Conservation (phyloP, 2,888 invertebrate genomes). For the Cremastinae sp. region DNA sequence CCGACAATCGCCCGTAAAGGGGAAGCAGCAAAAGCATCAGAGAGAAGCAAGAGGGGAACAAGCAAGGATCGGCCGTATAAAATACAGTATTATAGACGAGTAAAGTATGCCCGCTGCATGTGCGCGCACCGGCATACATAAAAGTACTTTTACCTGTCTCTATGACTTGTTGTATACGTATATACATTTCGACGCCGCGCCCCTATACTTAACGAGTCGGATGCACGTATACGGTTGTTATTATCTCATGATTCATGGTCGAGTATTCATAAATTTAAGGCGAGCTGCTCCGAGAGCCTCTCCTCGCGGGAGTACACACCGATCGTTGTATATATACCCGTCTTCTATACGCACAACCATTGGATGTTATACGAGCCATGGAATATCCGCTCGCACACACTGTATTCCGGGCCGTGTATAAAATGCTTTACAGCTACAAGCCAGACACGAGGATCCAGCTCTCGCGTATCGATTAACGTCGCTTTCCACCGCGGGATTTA, state of each 20-base stretch:
- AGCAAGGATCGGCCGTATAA: constrained; percentile 60
- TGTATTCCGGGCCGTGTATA: constrained; percentile 18
- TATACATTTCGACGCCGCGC: constrained; percentile 49
- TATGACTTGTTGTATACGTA: constrained; percentile 24
- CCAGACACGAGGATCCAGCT: constrained; percentile 59
- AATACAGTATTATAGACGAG: constrained; percentile 44
- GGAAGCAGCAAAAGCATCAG: neutral
- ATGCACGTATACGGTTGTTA: constrained; percentile 69
- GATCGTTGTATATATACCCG: constrained; percentile 26
- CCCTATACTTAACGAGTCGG: constrained; percentile 61
- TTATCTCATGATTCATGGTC: constrained; percentile 77
- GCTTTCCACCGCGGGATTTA: constrained; percentile 74
- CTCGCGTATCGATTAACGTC: constrained; percentile 79
- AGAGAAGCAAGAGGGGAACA: neutral
- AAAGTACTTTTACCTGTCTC: constrained; percentile 25
- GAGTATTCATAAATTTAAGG: constrained; percentile 76
- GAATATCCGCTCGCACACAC: constrained; percentile 1
- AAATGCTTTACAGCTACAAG: constrained; percentile 21
- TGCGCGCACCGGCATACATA: constrained; percentile 23
- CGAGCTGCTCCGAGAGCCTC: constrained; percentile 49
- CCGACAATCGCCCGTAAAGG: constrained; percentile 48
- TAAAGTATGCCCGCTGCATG: constrained; percentile 50
- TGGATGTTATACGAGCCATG: constrained; percentile 18
- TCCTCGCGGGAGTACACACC: constrained; percentile 33
- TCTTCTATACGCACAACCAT: constrained; percentile 16